A percentile compares a stretch with the other conserved stretches of the same genome.
Evolutionary conservation across 2,888 invertebrate species (phyloP).

Genomic region (Microplitis deprimator): DNA sequence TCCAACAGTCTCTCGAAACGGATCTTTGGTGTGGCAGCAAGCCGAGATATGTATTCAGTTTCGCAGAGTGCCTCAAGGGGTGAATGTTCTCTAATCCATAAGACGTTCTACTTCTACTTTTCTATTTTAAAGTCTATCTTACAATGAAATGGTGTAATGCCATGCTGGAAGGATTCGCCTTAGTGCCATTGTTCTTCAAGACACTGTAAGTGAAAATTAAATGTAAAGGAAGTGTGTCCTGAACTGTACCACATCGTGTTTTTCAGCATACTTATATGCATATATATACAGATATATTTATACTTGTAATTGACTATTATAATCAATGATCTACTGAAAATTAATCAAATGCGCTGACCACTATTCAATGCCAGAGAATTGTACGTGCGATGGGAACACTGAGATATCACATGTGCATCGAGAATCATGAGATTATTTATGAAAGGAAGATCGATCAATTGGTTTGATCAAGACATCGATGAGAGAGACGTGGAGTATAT

Average conservation of each 20-base stretch:
- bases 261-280: neutral
- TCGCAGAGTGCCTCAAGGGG: slow-evolving; percentile 41
- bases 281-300: neutral
- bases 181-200: slow-evolving; percentile 20
- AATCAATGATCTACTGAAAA: neutral
- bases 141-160: slow-evolving; percentile 20
- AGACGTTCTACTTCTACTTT: slow-evolving; percentile 30
- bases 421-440: slow-evolving; percentile 22
- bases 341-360: slow-evolving; percentile 16
- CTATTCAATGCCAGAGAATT: slow-evolving; percentile 31
- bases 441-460: slow-evolving; percentile 21
- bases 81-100: slow-evolving; percentile 49
- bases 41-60: neutral
- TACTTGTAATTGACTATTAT: neutral
- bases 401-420: slow-evolving; percentile 6
- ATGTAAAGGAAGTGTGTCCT: slow-evolving; percentile 25
- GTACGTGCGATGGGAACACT: slow-evolving; percentile 28
- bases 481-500: slow-evolving; percentile 2
- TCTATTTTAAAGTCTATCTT: neutral
- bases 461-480: slow-evolving; percentile 27
- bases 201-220: slow-evolving; percentile 17
- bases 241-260: slow-evolving; percentile 20
- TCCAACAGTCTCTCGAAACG: neutral
- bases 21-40: slow-evolving; percentile 5
- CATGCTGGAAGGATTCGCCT: slow-evolving; percentile 21